A percentile compares a stretch with the other conserved stretches of the same genome.
Conservation (phyloP, 2,113 vertebrate species). For the Arizona elegans region DNA sequence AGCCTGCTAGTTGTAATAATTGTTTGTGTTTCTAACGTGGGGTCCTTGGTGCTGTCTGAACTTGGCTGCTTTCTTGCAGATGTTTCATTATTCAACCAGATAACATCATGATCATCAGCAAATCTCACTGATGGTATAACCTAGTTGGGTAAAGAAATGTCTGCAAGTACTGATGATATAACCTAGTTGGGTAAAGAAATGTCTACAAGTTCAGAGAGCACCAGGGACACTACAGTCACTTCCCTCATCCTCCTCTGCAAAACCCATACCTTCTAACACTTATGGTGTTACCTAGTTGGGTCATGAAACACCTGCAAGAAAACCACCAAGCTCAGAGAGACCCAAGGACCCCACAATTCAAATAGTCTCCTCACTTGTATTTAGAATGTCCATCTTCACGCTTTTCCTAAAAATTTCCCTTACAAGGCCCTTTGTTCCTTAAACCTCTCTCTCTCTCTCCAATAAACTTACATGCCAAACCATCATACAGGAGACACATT, state of each 20-base stretch:
- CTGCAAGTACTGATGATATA: no score
- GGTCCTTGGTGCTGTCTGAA: not conserved
- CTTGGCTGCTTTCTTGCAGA: not conserved
- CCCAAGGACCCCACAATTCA: not conserved
- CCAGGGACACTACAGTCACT: no score
- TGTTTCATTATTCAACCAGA: not conserved
- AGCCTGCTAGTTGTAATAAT: not conserved
- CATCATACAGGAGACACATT: not conserved
- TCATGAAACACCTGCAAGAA: not conserved
- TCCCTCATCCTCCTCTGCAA: not conserved
- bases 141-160: no score
- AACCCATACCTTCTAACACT: not conserved
- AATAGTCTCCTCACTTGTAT: not conserved
- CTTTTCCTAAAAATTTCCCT: not conserved
- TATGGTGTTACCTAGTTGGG: not conserved
- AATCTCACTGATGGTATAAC: not conserved
- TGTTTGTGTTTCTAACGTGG: not conserved
- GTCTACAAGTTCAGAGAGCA: no score
- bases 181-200: no score
- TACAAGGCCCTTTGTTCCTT: not conserved
- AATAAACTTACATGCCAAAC: not conserved
- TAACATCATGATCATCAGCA: not conserved
- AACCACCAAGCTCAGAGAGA: not conserved
- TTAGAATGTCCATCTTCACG: not conserved
- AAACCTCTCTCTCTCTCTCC: not conserved